Conservation (phyloP, 2,797 vertebrate species). For the Periophthalmus magnuspinnatus region DNA sequence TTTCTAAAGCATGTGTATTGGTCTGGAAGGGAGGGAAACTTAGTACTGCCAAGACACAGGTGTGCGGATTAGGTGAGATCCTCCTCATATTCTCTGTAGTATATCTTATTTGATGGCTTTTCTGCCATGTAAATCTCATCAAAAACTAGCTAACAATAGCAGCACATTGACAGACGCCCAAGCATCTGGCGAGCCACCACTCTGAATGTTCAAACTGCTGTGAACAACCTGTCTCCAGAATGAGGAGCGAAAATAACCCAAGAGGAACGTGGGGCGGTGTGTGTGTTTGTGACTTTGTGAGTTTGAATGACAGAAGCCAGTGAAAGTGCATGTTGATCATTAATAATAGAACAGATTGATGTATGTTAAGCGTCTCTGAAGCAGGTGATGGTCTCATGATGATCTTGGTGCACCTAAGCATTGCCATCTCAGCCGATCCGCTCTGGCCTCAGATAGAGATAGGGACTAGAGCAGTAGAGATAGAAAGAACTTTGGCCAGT, state of each 20-base stretch:
- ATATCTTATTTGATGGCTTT: conserved; percentile 76
- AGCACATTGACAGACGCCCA: conserved; percentile 68
- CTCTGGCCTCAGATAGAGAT: conserved; percentile 37
- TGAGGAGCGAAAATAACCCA: conserved; percentile 49
- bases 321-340: conserved; percentile 55
- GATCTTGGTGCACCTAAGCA: conserved; percentile 44
- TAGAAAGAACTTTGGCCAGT: conserved; percentile 62
- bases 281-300: conserved; percentile 18
- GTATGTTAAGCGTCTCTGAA: conserved; percentile 61
- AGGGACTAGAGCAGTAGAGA: conserved; percentile 19
- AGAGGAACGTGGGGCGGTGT: conserved; percentile 36
- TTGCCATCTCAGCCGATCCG: conserved; percentile 34
- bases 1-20: conserved; percentile 33
- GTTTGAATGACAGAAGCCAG: conserved; percentile 14
- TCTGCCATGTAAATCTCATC: conserved; percentile 78
- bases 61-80: conserved; percentile 72
- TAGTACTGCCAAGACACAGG: conserved; percentile 63
- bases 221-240: conserved; percentile 67
- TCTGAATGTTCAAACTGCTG: conserved; percentile 72
- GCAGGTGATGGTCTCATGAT: conserved; percentile 54
- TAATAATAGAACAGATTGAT: conserved; percentile 63
- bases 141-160: conserved; percentile 79
- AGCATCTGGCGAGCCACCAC: conserved; percentile 71
- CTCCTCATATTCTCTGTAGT: conserved; percentile 66
- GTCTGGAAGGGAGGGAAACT: conserved; percentile 54